Percentiles rank a stretch among this genome's conserved stretches.
Evolutionary conservation across 2,113 vertebrate species (phyloP).

Genomic region (Zapornia atra): DNA sequence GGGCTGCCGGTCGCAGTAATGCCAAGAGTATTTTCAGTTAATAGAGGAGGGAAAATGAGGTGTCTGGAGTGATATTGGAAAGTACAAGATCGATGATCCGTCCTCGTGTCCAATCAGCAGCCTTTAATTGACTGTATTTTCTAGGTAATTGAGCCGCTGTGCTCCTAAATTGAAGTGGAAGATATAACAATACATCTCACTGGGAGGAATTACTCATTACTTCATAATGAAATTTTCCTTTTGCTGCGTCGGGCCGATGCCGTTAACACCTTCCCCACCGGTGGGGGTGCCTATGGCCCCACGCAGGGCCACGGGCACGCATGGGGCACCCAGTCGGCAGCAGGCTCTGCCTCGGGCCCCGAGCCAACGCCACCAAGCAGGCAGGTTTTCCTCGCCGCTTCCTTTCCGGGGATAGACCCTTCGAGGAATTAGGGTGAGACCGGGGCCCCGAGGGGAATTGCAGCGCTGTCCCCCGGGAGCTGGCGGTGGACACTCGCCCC

Average conservation of each 20-base stretch:
- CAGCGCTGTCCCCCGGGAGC: neutral
- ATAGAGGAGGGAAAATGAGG: slow-evolving; percentile 91
- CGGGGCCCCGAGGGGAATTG: neutral
- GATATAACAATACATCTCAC: slow-evolving; percentile 83
- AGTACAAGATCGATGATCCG: slow-evolving; percentile 92
- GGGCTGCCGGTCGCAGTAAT: slow-evolving; percentile 84
- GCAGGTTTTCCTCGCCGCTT: neutral
- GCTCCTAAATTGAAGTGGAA: slow-evolving; percentile 85
- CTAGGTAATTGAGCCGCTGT: slow-evolving; percentile 86
- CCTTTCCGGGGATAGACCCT: neutral
- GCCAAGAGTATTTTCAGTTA: slow-evolving; percentile 90
- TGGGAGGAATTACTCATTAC: slow-evolving; percentile 82
- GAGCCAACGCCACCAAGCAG: neutral
- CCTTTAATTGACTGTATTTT: slow-evolving; percentile 94
- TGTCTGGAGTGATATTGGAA: slow-evolving; percentile 91
- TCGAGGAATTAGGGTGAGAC: neutral
- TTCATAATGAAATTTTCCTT: slow-evolving; percentile 84
- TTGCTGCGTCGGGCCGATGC: slow-evolving; percentile 62
- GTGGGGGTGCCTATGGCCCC: neutral
- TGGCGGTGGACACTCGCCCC: neutral
- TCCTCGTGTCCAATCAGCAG: slow-evolving; percentile 87
- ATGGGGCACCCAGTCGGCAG: neutral
- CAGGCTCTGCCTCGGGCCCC: neutral
- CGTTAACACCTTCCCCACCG: slow-evolving; percentile 22
- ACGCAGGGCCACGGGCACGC: neutral